Conservation (phyloP, 2,113 vertebrate genomes). For the Brachyhypopomus gauderio region DNA sequence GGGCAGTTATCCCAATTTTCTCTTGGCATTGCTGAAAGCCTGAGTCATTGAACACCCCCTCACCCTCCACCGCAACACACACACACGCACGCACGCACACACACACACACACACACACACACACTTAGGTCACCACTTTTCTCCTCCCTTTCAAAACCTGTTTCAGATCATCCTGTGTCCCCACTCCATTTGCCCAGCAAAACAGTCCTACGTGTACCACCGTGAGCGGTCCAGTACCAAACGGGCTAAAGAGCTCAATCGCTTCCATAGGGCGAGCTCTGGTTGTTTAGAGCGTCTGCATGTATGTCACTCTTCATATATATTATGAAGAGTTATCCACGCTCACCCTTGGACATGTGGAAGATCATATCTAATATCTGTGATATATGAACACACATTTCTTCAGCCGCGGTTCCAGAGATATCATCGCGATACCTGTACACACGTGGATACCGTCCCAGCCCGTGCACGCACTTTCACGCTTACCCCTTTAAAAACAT, state of each 20-base stretch:
- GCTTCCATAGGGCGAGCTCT: background rate
- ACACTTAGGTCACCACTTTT: background rate
- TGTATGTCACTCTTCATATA: conserved; percentile 28
- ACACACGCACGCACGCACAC: background rate
- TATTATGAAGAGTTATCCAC: background rate
- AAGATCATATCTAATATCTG: background rate
- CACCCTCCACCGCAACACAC: background rate
- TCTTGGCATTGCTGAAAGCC: conserved; percentile 68
- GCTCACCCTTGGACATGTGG: background rate
- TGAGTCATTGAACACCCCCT: conserved; percentile 26
- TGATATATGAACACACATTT: background rate
- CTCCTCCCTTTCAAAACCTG: background rate
- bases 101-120: background rate
- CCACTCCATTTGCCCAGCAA: background rate
- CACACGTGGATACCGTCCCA: too few species aligned
- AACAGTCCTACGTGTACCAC: conserved; percentile 20
- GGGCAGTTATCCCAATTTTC: conserved; percentile 67
- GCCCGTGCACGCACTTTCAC: too few species aligned
- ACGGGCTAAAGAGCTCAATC: background rate
- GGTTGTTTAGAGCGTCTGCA: conserved; percentile 40
- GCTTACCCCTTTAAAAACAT: background rate
- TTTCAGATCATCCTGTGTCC: conserved; percentile 19
- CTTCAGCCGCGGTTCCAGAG: background rate
- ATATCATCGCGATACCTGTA: background rate
- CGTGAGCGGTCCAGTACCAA: conserved; percentile 35